phyloP scores from a whole-genome alignment of 2,888 invertebrate species.

The Beris morrisii region DNA sequence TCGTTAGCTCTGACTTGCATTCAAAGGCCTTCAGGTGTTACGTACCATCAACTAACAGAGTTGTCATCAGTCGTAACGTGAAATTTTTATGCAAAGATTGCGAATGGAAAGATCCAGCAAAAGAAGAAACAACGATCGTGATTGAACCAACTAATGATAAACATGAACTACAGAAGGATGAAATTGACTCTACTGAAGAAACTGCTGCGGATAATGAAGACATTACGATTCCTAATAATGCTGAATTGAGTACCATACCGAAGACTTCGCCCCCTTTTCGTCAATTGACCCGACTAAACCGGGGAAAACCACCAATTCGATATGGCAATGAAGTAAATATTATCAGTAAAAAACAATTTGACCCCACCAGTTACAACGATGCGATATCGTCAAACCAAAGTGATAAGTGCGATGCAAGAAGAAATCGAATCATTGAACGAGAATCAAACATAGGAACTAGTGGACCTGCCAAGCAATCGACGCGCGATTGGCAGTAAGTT shows the following conservation, averaged over 20 bases:
- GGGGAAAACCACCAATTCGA: background rate
- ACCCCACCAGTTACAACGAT: background rate
- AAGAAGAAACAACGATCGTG: background rate
- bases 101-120: background rate
- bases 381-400: background rate
- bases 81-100: too few relatives aligned
- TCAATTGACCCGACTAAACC: background rate
- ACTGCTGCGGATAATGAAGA: too few relatives aligned
- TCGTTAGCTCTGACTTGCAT: too few relatives aligned
- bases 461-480: too few relatives aligned
- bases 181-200: too few relatives aligned
- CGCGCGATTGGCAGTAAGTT: too few relatives aligned
- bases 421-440: background rate
- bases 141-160: background rate
- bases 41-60: too few relatives aligned
- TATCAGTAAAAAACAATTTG: background rate
- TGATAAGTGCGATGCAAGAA: conserved; percentile 5
- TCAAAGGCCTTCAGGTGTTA: too few relatives aligned
- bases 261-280: background rate
- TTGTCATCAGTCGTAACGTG: too few relatives aligned
- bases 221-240: too few relatives aligned
- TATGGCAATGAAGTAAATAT: background rate
- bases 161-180: background rate
- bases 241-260: background rate
- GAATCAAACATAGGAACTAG: too few relatives aligned